Percentiles rank a stretch among this genome's conserved stretches.
phyloP scores from a whole-genome alignment of 23 tunicate species.

The Styela plicata region DNA sequence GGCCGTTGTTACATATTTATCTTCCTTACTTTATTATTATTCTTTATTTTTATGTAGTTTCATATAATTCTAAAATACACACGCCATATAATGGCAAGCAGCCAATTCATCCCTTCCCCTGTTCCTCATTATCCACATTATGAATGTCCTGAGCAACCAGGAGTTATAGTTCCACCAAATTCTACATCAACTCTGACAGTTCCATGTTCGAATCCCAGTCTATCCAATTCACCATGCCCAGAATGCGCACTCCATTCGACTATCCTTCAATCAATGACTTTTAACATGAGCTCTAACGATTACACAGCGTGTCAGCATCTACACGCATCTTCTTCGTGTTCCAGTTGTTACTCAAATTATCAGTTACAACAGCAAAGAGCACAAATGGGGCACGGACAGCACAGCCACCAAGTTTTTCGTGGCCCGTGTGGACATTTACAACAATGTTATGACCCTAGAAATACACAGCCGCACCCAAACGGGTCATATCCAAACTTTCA shows the following conservation, averaged over 20 bases:
- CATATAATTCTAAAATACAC: no score
- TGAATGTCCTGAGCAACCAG: conserved; percentile 15
- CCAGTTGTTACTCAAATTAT: conserved; percentile 52
- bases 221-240: conserved; percentile 38
- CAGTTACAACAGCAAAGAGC: background rate
- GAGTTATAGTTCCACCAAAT: conserved; percentile 13
- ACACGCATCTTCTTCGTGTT: conserved; percentile 67
- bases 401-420: background rate
- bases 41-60: no score
- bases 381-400: background rate
- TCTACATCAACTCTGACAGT: background rate
- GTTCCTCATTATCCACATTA: background rate
- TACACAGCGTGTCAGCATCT: conserved; percentile 55
- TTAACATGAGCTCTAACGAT: conserved; percentile 17
- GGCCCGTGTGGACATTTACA: background rate
- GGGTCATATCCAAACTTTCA: background rate
- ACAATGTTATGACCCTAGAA: background rate
- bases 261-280: conserved; percentile 63
- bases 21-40: no score
- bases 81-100: conserved; percentile 3
- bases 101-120: conserved; percentile 11
- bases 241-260: conserved; percentile 74
- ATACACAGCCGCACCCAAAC: background rate
- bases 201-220: conserved; percentile 3
- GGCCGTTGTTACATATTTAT: no score